These are phyloP conservation scores for Seladonia tumulorum DNA, from an alignment of 2,888 invertebrate species.

Conservation along the genomic window DNA sequence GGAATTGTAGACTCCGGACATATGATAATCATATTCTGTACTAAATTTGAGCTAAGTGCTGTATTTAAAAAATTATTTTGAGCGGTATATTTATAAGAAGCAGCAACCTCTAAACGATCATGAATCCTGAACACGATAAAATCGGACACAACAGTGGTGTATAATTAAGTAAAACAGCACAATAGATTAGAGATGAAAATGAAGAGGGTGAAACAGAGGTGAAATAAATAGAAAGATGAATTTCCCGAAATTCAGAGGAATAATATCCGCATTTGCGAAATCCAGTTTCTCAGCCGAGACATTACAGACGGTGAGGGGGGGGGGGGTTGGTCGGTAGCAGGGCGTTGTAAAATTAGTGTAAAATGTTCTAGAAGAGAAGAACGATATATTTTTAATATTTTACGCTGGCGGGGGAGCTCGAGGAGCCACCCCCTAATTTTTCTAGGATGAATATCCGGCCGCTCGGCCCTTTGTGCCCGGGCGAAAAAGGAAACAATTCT, in stretches of 20 bases:
- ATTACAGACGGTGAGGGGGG: not conserved
- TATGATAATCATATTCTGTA: too few relatives aligned
- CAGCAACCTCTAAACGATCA: too few relatives aligned
- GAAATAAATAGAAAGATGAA: not conserved
- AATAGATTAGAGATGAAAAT: not conserved
- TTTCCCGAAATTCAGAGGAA: not conserved
- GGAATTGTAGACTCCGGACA: too few relatives aligned
- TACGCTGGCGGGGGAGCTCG: not conserved
- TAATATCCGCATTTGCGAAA: not conserved
- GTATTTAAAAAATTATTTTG: too few relatives aligned
- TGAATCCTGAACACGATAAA: too few relatives aligned
- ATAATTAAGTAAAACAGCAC: not conserved
- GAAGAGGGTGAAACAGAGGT: not conserved
- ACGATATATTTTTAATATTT: constrained; percentile 11
- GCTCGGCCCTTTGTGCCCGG: not conserved
- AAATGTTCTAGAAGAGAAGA: not conserved
- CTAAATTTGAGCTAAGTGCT: too few relatives aligned
- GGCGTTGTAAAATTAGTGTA: not conserved
- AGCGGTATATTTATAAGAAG: too few relatives aligned
- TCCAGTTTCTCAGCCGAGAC: not conserved
- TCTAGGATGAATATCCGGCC: constrained; percentile 8
- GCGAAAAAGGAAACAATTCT: not conserved
- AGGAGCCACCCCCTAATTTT: not conserved
- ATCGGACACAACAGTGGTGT: too few relatives aligned
- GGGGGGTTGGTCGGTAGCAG: not conserved